Conservation (phyloP, 2,888 invertebrate species). For the Andrena chrysosceles region DNA sequence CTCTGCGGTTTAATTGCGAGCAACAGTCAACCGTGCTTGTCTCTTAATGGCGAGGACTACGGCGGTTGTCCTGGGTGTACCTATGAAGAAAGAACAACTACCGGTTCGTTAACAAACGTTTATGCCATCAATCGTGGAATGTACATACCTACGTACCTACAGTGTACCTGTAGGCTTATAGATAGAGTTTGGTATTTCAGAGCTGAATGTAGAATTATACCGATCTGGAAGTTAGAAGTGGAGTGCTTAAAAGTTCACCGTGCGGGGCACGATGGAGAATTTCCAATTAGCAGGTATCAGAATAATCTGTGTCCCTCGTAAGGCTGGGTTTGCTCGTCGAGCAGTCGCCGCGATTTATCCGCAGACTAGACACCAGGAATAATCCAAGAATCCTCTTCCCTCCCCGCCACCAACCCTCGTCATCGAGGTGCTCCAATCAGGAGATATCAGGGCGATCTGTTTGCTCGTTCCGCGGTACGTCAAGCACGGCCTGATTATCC, state of each 20-base stretch:
- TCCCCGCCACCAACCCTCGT: constrained; percentile 5
- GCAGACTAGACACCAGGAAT: constrained; percentile 16
- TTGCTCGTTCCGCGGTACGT: constrained; percentile 69
- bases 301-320: neutral
- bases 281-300: constrained; percentile 28
- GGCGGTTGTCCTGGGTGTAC: neutral
- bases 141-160: too few relatives aligned
- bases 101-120: too few relatives aligned
- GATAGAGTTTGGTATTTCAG: neutral
- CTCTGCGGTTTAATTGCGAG: constrained; percentile 41
- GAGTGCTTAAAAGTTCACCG: neutral
- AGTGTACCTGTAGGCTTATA: too few relatives aligned
- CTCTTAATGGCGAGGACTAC: neutral
- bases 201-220: neutral
- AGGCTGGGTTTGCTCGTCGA: neutral
- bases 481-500: constrained; percentile 59
- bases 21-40: constrained; percentile 39
- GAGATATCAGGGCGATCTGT: constrained; percentile 67
- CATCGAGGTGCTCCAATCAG: constrained; percentile 49
- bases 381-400: neutral
- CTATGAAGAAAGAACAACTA: too few relatives aligned
- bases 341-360: neutral
- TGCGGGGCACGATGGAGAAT: neutral
- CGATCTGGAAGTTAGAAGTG: neutral
- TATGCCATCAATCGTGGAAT: too few relatives aligned